Percentiles rank a stretch among this genome's conserved stretches.
These are phyloP conservation scores for Pachyseris speciosa DNA, from an alignment of 64 coral and sea anemone species.

Conservation along the genomic window DNA sequence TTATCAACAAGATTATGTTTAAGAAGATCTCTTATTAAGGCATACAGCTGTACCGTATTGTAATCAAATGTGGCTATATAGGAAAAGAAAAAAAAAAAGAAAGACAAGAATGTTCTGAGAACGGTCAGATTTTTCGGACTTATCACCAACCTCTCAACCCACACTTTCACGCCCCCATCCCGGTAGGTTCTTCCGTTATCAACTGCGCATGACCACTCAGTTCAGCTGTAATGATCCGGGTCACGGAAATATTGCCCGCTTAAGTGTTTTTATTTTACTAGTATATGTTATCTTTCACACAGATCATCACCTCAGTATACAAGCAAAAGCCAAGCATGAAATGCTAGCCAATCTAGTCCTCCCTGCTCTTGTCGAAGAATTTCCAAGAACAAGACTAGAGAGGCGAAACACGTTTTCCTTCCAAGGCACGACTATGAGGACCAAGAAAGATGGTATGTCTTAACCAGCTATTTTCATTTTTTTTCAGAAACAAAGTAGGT, in stretches of 20 bases:
- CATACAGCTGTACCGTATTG: too few species aligned
- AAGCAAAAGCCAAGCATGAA: constrained; percentile 90
- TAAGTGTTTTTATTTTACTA: neutral
- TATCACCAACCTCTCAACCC: too few species aligned
- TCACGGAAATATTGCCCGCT: neutral
- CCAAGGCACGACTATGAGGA: constrained; percentile 51
- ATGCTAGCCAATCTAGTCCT: constrained; percentile 88
- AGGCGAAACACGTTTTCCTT: constrained; percentile 79
- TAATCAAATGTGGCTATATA: too few species aligned
- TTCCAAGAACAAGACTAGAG: constrained; percentile 36
- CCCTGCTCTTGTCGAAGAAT: constrained; percentile 50
- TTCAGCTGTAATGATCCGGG: neutral
- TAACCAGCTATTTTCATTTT: neutral
- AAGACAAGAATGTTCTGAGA: too few species aligned
- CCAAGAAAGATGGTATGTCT: constrained; percentile 84
- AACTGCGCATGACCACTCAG: neutral
- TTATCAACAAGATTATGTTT: too few species aligned
- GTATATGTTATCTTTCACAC: constrained; percentile 22
- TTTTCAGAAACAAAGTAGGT: neutral
- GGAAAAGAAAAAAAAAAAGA: too few species aligned
- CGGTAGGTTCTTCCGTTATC: too few species aligned
- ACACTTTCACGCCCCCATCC: too few species aligned
- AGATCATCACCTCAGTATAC: constrained; percentile 91
- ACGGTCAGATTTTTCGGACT: too few species aligned
- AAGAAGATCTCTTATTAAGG: too few species aligned